These are phyloP conservation scores for Hydrotaea diabolus DNA, from an alignment of 2,888 invertebrate genomes.

Conservation along the genomic window DNA sequence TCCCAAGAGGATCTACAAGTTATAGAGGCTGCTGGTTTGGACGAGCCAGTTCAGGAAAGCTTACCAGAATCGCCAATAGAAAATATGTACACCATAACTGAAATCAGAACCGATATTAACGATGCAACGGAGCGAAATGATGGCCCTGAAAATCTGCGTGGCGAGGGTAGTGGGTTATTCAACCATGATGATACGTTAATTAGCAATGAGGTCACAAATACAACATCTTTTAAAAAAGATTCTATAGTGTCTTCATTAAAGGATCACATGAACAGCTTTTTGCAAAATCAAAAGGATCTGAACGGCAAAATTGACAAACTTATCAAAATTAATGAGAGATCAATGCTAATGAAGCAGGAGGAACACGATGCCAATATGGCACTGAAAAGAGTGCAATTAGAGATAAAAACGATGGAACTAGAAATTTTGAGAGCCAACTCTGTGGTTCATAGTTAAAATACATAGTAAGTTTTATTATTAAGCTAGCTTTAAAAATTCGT, in stretches of 20 bases:
- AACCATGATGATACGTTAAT: neutral
- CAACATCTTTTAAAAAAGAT: neutral
- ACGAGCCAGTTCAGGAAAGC: neutral
- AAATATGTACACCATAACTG: neutral
- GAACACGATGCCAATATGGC: slow-evolving; percentile 15
- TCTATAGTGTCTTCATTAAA: neutral
- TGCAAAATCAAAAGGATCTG: neutral
- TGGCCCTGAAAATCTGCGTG: neutral
- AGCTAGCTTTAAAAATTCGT: no score
- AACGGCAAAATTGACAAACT: slow-evolving; percentile 11
- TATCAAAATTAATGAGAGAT: slow-evolving; percentile 4
- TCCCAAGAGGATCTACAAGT: neutral
- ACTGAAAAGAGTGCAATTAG: neutral
- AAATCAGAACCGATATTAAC: neutral
- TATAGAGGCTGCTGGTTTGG: neutral
- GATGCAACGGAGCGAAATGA: neutral
- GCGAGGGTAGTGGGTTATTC: neutral
- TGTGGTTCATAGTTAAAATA: neutral
- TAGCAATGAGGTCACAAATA: neutral
- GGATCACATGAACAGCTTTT: neutral
- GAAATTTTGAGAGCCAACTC: neutral
- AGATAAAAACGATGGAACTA: slow-evolving; percentile 34
- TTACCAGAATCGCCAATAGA: neutral
- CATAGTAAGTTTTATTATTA: neutral
- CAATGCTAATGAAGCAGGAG: slow-evolving; percentile 11